Evolutionary conservation across 2,888 invertebrate species (phyloP).

Genomic region (Eumerus sabulonum): DNA sequence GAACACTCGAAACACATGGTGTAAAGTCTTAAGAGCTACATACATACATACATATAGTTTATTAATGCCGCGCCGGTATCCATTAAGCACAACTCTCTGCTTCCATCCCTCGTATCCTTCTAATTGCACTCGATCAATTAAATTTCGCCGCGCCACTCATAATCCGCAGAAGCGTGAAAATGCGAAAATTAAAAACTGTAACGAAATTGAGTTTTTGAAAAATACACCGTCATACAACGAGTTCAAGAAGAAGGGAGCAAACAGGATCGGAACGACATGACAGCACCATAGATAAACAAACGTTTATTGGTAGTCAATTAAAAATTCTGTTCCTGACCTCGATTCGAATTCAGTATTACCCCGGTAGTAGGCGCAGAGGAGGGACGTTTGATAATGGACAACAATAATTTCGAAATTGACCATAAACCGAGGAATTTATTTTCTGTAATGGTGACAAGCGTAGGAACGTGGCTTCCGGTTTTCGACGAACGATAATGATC

Average conservation of each 20-base stretch:
- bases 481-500: too few species aligned
- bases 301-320: conserved; percentile 52
- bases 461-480: conserved; percentile 65
- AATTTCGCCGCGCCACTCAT: conserved; percentile 58
- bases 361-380: too few species aligned
- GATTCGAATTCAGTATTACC: conserved; percentile 7
- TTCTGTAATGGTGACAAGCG: conserved; percentile 50
- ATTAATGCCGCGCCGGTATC: conserved; percentile 39
- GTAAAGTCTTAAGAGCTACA: too few species aligned
- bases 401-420: conserved; percentile 41
- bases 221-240: conserved; percentile 61
- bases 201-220: conserved; percentile 49
- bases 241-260: background rate
- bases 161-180: conserved; percentile 35
- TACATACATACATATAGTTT: conserved; percentile 18
- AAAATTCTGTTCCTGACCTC: conserved; percentile 45
- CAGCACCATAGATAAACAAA: conserved; percentile 25
- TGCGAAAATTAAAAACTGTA: conserved; percentile 2
- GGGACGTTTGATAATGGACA: conserved; percentile 18
- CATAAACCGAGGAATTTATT: conserved; percentile 37
- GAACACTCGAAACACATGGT: too few species aligned
- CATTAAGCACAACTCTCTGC: conserved; percentile 42
- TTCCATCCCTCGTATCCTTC: conserved; percentile 35
- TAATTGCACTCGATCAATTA: conserved; percentile 65
- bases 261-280: conserved; percentile 28